Percentiles rank a stretch among this genome's conserved stretches.
phyloP scores from a whole-genome alignment of 2,888 invertebrate species.

The Phengaris arion region DNA sequence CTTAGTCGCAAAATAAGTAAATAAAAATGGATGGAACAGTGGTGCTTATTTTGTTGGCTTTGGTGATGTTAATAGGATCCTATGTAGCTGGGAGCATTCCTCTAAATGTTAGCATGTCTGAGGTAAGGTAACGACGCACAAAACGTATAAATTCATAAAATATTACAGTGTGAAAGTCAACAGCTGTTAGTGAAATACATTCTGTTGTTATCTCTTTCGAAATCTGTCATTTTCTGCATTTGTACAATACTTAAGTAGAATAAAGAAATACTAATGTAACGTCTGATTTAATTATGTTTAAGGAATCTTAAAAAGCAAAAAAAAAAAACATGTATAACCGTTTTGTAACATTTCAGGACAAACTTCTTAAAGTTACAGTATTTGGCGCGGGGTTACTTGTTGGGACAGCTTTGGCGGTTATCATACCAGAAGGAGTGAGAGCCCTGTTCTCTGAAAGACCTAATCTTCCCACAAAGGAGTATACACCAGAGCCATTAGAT shows the following conservation, averaged over 20 bases:
- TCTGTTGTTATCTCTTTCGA: neutral
- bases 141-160: neutral
- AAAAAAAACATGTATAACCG: neutral
- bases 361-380: conserved; percentile 94
- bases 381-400: conserved; percentile 98
- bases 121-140: conserved; percentile 79
- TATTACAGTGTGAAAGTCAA: conserved; percentile 3
- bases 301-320: neutral
- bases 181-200: conserved; percentile 20
- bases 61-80: conserved; percentile 97
- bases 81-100: conserved; percentile 97
- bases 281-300: neutral
- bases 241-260: neutral
- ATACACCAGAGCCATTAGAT: conserved; percentile 59
- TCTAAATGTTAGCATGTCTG: conserved; percentile 94
- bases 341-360: conserved; percentile 83
- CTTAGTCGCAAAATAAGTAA: conserved; percentile 41
- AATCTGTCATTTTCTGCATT: neutral
- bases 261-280: neutral
- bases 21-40: conserved; percentile 89
- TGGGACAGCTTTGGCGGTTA: conserved; percentile 97
- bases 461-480: conserved; percentile 58
- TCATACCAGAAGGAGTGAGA: conserved; percentile 99
- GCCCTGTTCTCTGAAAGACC: conserved; percentile 81
- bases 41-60: conserved; percentile 88